Evolutionary conservation across 2,888 invertebrate species (phyloP), one percentile per base, ranked within the genome.

Genomic region (Antheraea assamensis): DNA sequence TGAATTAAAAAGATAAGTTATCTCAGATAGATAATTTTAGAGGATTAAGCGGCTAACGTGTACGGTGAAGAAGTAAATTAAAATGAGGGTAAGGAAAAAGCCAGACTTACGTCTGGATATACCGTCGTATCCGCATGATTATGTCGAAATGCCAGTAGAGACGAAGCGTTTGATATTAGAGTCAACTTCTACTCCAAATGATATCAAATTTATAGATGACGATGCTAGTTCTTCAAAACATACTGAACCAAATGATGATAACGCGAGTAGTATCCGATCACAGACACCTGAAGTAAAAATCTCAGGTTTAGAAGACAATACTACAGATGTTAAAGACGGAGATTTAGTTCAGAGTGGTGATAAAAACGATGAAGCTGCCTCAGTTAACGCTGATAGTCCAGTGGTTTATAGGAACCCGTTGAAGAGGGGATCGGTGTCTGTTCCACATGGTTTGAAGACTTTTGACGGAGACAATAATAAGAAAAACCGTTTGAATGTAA

Each of bases 341-440:
- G 76, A 73, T n/a, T 75, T 77, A 49, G n/a, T 27, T 66, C 66
- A 66, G 31, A 66, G n/a, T n/a, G 35, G 8, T 10, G 35, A n/a
- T 35, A 35, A 68, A 35, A n/a, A 19, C 3, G 68, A 68, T 35
- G 75, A 76, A 10, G 74, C 77, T 7, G 73, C 74, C 17, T 70
- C 74, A 3, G 72, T 73, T 13, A 78, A 78, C 70, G 77, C 76
- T 21, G 85, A 85, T 0, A 85, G 83, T 77, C 84, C 86, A 10
- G 77, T 89, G 3, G 78, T 82, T 13, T 83, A 84, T 49, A 88
- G 88, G 42, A 82, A 81, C 52, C 76, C 81, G 55, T 73, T 95
- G 61, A 93, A 96, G 70, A 95, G 96, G 76, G 95, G 96, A 74
- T 96, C 96, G 3, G 95, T 96, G 71, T 97, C 97, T 0, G 91